Evolutionary conservation across 2,888 invertebrate species (phyloP).

Genomic region (Clitarchus hookeri): DNA sequence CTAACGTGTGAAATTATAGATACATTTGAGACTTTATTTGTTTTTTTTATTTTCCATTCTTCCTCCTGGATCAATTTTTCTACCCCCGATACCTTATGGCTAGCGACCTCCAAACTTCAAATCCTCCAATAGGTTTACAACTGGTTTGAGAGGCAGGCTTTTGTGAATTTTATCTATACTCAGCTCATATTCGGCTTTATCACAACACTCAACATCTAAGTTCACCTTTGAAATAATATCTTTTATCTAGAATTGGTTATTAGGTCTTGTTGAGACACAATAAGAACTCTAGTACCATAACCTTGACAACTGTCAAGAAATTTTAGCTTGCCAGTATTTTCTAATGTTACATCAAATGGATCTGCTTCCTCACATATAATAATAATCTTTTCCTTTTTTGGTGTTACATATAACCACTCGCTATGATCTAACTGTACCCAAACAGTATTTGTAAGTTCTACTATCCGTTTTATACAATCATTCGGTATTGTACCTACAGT

Average conservation of each 20-base stretch:
- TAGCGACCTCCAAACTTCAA: not conserved
- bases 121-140: not conserved
- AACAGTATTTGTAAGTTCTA: too few species aligned
- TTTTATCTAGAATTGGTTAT: not conserved
- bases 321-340: not conserved
- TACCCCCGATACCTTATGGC: not conserved
- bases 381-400: too few species aligned
- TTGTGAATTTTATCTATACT: not conserved
- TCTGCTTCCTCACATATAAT: not conserved
- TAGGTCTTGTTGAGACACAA: not conserved
- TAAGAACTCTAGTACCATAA: not conserved
- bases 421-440: too few species aligned
- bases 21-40: not conserved
- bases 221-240: not conserved
- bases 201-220: not conserved
- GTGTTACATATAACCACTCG: too few species aligned
- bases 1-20: not conserved
- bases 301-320: not conserved
- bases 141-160: not conserved
- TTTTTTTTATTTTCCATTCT: not conserved
- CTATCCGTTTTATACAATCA: too few species aligned
- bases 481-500: too few species aligned
- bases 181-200: not conserved
- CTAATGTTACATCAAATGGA: not conserved
- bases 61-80: not conserved